phyloP scores from a whole-genome alignment of 2,888 invertebrate species.

The Drosophila siamana region DNA sequence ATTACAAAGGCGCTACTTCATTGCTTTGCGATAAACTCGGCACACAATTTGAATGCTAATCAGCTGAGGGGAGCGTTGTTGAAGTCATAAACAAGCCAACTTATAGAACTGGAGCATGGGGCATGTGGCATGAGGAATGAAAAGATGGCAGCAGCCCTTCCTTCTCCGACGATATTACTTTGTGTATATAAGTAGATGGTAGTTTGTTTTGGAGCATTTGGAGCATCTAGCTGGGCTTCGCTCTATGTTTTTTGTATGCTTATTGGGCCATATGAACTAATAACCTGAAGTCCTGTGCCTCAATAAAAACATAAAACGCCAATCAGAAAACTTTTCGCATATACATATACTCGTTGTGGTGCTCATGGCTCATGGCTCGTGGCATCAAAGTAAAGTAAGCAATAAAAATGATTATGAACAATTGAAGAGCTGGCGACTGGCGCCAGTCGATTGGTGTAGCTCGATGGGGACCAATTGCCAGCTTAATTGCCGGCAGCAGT shows the following conservation, averaged over 20 bases:
- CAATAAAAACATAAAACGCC: conserved; percentile 80
- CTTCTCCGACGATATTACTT: conserved; percentile 8
- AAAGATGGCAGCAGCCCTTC: not conserved
- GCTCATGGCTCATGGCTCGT: conserved; percentile 7
- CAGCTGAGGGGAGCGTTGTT: conserved; percentile 40
- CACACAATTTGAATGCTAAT: conserved; percentile 81
- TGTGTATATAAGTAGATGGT: conserved; percentile 5
- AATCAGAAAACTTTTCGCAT: conserved; percentile 77
- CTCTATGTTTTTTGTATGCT: conserved; percentile 64
- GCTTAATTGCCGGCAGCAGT: conserved; percentile 79
- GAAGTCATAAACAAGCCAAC: conserved; percentile 54
- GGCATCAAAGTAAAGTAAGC: conserved; percentile 76
- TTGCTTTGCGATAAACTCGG: conserved; percentile 81
- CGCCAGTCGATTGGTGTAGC: conserved; percentile 41
- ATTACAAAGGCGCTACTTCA: conserved; percentile 76
- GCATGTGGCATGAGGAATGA: not conserved
- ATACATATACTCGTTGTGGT: conserved; percentile 23
- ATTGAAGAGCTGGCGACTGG: conserved; percentile 77
- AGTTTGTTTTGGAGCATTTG: conserved; percentile 46
- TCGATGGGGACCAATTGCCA: conserved; percentile 48
- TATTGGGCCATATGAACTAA: conserved; percentile 76
- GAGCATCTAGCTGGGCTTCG: conserved; percentile 29
- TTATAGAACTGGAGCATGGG: conserved; percentile 37
- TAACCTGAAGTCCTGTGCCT: conserved; percentile 71
- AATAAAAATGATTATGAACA: conserved; percentile 82